phyloP scores from a whole-genome alignment of 1,140 invertebrate genomes.

The Proctacanthus coquilletti region DNA sequence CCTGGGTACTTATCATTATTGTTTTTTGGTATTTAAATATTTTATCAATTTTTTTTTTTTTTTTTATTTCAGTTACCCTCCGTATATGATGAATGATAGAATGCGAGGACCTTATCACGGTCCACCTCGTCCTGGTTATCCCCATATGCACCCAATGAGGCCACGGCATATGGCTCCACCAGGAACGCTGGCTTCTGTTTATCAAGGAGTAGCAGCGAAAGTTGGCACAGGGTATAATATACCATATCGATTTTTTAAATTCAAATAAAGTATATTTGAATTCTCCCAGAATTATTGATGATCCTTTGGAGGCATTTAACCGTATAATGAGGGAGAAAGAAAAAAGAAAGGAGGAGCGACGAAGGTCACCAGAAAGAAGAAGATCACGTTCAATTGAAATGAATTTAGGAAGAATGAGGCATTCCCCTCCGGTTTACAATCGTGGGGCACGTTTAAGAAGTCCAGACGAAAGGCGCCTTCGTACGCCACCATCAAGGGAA shows the following conservation, averaged over 20 bases:
- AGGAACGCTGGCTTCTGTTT: conserved; percentile 21
- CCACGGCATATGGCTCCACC: background rate
- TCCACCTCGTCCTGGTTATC: background rate
- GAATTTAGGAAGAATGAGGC: background rate
- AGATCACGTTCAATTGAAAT: conserved; percentile 18
- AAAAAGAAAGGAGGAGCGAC: conserved; percentile 44
- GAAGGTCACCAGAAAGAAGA: conserved; percentile 27
- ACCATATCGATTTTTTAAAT: background rate
- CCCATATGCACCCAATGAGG: conserved; percentile 1
- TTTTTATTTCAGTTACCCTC: background rate
- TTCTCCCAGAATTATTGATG: conserved; percentile 48
- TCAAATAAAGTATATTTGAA: background rate
- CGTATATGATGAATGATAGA: background rate
- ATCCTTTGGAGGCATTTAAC: conserved; percentile 72
- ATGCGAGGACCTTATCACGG: background rate
- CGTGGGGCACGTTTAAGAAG: conserved; percentile 5
- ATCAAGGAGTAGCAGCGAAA: conserved; percentile 26
- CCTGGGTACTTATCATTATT: conserved; percentile 1
- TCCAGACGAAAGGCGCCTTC: conserved; percentile 13
- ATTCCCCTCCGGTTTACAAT: background rate
- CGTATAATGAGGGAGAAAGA: conserved; percentile 72
- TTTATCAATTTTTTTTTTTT: conserved; percentile 2
- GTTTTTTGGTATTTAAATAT: background rate
- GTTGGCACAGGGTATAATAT: conserved; percentile 17
- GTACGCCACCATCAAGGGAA: conserved; percentile 15